Percentiles rank a stretch among this genome's conserved stretches.
Conservation (phyloP, 2,888 invertebrate species). For the Conistra vaccinii region DNA sequence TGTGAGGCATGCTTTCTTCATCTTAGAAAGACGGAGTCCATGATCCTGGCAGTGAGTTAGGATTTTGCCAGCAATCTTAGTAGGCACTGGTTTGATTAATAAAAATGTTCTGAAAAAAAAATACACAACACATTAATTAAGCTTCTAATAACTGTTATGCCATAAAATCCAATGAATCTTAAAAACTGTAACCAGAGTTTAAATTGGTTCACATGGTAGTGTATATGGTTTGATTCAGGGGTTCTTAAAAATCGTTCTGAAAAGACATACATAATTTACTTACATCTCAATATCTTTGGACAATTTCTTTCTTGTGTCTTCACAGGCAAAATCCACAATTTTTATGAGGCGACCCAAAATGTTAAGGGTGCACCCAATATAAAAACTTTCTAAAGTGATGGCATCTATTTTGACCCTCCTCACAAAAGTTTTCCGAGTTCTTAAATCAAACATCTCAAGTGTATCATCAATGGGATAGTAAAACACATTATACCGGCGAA, state of each 20-base stretch:
- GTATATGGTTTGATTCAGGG: neutral
- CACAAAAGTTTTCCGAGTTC: constrained; percentile 92
- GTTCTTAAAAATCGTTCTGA: neutral
- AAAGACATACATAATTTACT: constrained; percentile 63
- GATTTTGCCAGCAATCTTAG: constrained; percentile 94
- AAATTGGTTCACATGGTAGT: neutral
- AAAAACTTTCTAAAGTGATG: constrained; percentile 92
- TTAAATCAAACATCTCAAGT: constrained; percentile 94
- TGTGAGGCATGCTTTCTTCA: constrained; percentile 93
- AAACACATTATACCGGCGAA: constrained; percentile 94
- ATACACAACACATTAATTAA: constrained; percentile 14
- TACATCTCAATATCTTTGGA: constrained; percentile 92
- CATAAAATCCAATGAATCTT: neutral
- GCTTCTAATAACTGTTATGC: neutral
- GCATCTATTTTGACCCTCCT: constrained; percentile 93
- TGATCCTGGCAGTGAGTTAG: constrained; percentile 92
- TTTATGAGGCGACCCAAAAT: constrained; percentile 94
- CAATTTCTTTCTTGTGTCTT: constrained; percentile 92
- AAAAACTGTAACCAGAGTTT: neutral
- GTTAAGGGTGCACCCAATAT: constrained; percentile 93
- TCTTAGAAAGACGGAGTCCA: constrained; percentile 92
- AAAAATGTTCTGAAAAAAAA: constrained; percentile 92
- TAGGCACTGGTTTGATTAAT: constrained; percentile 94
- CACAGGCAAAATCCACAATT: constrained; percentile 94
- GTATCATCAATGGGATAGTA: constrained; percentile 95